Base-by-base conservation (phyloP, 2,888 invertebrate species). In the Thelaira solivaga region DNA sequence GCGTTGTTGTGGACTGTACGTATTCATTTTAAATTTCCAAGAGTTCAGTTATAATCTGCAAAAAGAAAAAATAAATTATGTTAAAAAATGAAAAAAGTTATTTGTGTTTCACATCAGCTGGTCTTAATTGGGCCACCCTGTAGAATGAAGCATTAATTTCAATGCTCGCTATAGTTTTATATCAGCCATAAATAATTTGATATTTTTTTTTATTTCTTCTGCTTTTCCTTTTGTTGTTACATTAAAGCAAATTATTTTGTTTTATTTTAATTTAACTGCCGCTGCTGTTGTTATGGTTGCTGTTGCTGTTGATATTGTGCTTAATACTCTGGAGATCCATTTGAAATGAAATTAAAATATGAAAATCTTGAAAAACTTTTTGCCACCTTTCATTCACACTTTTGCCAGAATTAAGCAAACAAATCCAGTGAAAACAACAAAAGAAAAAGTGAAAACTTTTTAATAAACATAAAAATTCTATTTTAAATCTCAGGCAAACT, bases 321-420 rank as follows among this genome's bases (percentile, higher is more conserved):
- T 41, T 36, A 67, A 79, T 76, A 68, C 79, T 79, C 79, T 53
- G 39, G 76, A 72, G 79, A 45, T 72, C 49, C 76, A 79, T 79
- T 79, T 68, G 71, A 68, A 76, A 62, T 72, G 76, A 76, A 79
- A 79, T 76, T 79, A 79, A 79, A 79, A 76, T 79, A 76, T 76
- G 76, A 79, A 79, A 78, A 74, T 74, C 69, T 67, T 13, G 0
- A 22, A 67, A 39, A 51, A 64, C 26, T 41, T 34, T 24, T 18
- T 68, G 26, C 57, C 29, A 36, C n/a, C 31, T 20, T 22, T 0
- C 8, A 49, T 10, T 7, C 22, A 26, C 8, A 20, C 49, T 4
- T 31, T 2, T 4, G 8, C 7, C 4, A 39, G 43, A 41, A 69
- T n/a, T 26, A 59, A 53, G 34, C 43, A 65, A 41, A 36, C 5